Percentiles rank a stretch among this genome's conserved stretches.
These are phyloP conservation scores for Dinocampus coccinellae DNA, from an alignment of 2,888 invertebrate genomes.

Conservation along the genomic window DNA sequence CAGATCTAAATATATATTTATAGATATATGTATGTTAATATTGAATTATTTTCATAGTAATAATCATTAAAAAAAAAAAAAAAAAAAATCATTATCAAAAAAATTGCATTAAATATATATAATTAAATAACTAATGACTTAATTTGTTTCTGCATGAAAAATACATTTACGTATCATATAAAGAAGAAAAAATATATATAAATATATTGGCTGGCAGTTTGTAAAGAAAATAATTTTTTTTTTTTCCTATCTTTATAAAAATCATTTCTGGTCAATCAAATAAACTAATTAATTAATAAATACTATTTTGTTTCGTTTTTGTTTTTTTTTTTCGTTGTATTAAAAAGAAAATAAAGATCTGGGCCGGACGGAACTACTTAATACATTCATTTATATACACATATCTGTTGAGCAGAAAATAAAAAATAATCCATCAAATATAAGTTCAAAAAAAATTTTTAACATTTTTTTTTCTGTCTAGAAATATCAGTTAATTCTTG, in stretches of 20 bases:
- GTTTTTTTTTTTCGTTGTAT: slow-evolving; percentile 11
- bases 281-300: not conserved
- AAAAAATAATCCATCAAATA: not conserved
- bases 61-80: not conserved
- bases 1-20: not conserved
- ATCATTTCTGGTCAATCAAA: no score
- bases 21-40: no score
- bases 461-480: not conserved
- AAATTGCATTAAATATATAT: slow-evolving; percentile 4
- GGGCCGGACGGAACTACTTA: slow-evolving; percentile 68
- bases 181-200: not conserved
- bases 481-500: not conserved
- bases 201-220: not conserved
- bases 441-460: not conserved
- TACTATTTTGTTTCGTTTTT: not conserved
- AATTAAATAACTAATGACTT: slow-evolving; percentile 45
- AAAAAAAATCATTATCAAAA: not conserved
- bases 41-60: not conserved
- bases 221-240: slow-evolving; percentile 35
- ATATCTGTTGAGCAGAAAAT: slow-evolving; percentile 58
- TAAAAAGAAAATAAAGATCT: slow-evolving; percentile 44
- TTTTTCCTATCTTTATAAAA: not conserved
- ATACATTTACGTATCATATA: not conserved
- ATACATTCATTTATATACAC: slow-evolving; percentile 67
- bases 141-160: slow-evolving; percentile 9